Evolutionary conservation across 53 echinoderm and acorn worm species (phyloP), one percentile per base, ranked within the genome.

Genomic region (Mesocentrotus franciscanus): DNA sequence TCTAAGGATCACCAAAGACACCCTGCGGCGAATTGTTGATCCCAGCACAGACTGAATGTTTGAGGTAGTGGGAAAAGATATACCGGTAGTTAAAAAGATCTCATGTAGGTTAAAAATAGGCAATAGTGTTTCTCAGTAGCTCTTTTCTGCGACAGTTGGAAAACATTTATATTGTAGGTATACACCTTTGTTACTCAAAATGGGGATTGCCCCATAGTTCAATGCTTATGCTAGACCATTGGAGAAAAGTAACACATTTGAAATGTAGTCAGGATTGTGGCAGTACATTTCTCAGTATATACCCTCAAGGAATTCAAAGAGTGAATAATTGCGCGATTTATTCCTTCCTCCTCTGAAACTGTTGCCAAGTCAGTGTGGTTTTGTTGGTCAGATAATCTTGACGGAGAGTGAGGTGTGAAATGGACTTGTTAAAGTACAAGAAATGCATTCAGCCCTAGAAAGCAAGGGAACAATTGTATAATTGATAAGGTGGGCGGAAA

Each of bases 1-100:
- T 64, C 10, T 90, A 60, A 59, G 87, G 92, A 92, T 71, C 42
- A 29, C 71, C 16, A 10, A 7, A 35, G 92, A 92, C 92, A 92
- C 92, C 92, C 92, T 72, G 92, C 56, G 76, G 92, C n/a, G 58
- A 56, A 56, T 92, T 72, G 91, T 91, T 91, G 66, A 91, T 91
- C 91, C 58, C 6, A 27, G 87, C 58, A 56, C 58, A 26, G 27
- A 64, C 91, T 27, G 2, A 27, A 7, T 22, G 10, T 91, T 62
- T 64, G 35, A 62, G 66, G 58, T 2, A 32, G 1, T 62, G 10
- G 39, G 15, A 62, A 66, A 30, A 30, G 32, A 14, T 30, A 29
- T 1, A 61, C 62, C 1, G 15, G 62, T 64, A 81, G 39, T 81
- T 42, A 10, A 8, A 10, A 18, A 81, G 36, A 42, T 81, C 81